Conservation (phyloP, 1,140 invertebrate species). For the Campoletis sonorensis region DNA sequence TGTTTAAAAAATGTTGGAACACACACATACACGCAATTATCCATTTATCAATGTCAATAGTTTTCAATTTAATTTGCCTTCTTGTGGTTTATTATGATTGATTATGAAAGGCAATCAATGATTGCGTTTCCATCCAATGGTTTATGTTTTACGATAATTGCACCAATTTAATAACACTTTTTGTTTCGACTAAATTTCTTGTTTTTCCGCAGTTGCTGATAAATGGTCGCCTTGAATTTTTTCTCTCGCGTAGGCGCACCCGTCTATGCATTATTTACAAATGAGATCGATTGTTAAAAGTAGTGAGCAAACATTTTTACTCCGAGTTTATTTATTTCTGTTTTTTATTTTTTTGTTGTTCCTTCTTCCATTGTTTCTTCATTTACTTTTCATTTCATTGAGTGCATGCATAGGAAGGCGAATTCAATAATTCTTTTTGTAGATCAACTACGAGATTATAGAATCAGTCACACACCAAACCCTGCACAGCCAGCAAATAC, state of each 20-base stretch:
- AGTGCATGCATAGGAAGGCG: slow-evolving; percentile 63
- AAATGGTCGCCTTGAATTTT: no score
- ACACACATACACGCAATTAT: neutral
- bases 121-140: no score
- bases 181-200: neutral
- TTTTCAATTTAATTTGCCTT: neutral
- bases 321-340: neutral
- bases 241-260: no score
- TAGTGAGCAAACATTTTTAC: slow-evolving; percentile 65
- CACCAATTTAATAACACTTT: neutral
- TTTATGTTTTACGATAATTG: neutral
- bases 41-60: neutral
- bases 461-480: no score
- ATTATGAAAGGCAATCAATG: no score
- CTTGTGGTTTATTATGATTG: neutral
- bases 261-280: slow-evolving; percentile 62
- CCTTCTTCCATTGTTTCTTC: slow-evolving; percentile 45
- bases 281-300: slow-evolving; percentile 72
- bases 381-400: slow-evolving; percentile 31
- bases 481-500: no score
- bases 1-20: slow-evolving; percentile 1
- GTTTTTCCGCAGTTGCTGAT: no score
- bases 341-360: no score
- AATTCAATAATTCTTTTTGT: no score
- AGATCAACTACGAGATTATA: no score